These are phyloP conservation scores for Bambusicola thoracicus DNA, from an alignment of 2,113 vertebrate genomes.

Conservation along the genomic window DNA sequence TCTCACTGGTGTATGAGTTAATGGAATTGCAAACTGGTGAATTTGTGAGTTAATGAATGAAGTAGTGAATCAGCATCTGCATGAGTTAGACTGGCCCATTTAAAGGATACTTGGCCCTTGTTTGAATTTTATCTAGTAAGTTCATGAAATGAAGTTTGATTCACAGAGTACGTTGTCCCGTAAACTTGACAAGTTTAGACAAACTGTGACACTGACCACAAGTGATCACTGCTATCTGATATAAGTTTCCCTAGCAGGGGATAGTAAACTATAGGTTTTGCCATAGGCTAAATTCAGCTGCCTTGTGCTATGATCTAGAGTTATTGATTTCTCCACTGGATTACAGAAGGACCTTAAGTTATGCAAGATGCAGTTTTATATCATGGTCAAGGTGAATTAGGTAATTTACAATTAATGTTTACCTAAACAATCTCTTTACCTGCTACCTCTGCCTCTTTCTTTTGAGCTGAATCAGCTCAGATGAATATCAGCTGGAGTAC, in stretches of 20 bases:
- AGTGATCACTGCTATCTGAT: not conserved
- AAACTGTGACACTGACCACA: not conserved
- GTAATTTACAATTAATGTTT: not conserved
- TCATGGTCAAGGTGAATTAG: not conserved
- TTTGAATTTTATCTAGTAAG: not conserved
- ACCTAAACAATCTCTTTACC: not conserved
- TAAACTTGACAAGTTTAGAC: not conserved
- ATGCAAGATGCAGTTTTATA: not conserved
- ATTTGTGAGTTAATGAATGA: not conserved
- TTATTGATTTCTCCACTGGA: not conserved
- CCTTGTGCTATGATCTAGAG: not conserved
- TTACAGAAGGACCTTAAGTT: not conserved
- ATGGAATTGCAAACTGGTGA: not conserved
- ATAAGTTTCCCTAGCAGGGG: not conserved
- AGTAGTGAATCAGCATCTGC: not conserved
- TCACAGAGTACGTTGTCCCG: not conserved
- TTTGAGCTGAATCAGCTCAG: not conserved
- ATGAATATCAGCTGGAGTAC: not conserved
- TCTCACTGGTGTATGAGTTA: not conserved
- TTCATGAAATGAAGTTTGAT: not conserved
- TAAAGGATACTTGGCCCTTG: not conserved
- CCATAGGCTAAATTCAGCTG: not conserved
- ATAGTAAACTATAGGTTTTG: not conserved
- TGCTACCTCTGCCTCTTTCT: not conserved
- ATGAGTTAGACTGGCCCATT: not conserved